Base-by-base conservation (phyloP, 2,888 invertebrate genomes). In the Proisotoma minuta region DNA sequence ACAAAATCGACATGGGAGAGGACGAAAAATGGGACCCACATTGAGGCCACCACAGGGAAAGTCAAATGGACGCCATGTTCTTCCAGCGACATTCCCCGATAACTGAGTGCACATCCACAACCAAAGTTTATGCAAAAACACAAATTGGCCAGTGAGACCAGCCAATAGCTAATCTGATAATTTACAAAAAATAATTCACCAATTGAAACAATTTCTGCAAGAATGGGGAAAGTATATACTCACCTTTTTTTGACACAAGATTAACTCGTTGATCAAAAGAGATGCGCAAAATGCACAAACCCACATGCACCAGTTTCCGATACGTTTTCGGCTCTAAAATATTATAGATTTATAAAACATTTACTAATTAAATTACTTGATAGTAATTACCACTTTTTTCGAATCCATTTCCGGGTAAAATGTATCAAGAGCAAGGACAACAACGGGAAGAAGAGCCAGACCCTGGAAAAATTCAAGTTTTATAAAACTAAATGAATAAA, bases 51-150 rank as follows among this genome's bases (percentile, higher is more conserved):
- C 8, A 43, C 2, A 3, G 20, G n/a, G 8, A 43, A 23, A 23
- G 20, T 43, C n/a, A 26, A 5, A 22, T 20, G 34, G 8, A 54
- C 8, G 3, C 53, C 53, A 20, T 54, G 34, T 18, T 22, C 47
- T 15, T 26, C 56, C 43, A 23, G 12, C 8, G 43, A 43, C 4
- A 23, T n/a, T 20, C 43, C 56, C 18, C 39, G 43, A 23, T 56
- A 56, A 26, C 24, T 24, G 8, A 56, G 39, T 3, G 43, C 43
- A 43, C 56, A 24, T 12, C 56, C 56, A 10, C 24, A 2, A 18
- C 56, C 40, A 27, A 56, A 56, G 40, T 56, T 56, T 8, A 43
- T 24, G 26, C 56, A 56, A 47, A 56, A 56, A 2, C 26, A 40
- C 26, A 20, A 29, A 23, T 40, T 56, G 18, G 43, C 23, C 3